A percentile compares a stretch with the other conserved stretches of the same genome.
These are phyloP conservation scores for Hermetia illucens DNA, from an alignment of 1,140 invertebrate species.

Conservation along the genomic window DNA sequence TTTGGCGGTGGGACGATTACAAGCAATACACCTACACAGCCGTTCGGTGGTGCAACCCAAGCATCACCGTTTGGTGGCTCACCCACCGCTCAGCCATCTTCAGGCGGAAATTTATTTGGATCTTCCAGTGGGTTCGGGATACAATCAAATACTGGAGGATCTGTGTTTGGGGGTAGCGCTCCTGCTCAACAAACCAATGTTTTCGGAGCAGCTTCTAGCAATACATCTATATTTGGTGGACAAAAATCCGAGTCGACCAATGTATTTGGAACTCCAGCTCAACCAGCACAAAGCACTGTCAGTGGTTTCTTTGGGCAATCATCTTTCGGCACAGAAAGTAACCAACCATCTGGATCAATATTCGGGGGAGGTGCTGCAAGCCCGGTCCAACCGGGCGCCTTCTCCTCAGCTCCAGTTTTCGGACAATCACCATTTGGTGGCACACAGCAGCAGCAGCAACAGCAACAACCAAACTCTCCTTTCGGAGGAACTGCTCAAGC, in stretches of 20 bases:
- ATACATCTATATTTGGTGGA: background rate
- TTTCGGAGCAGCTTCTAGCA: too few species aligned
- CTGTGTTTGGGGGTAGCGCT: background rate
- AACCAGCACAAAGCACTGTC: background rate
- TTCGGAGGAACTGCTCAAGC: slow-evolving; percentile 8
- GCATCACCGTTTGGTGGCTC: background rate
- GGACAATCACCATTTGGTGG: slow-evolving; percentile 4
- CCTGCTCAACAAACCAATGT: background rate
- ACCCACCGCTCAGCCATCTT: background rate
- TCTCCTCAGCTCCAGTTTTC: slow-evolving; percentile 14
- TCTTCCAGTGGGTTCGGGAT: background rate
- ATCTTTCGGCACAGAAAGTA: background rate
- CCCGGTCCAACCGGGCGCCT: slow-evolving; percentile 1
- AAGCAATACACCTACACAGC: too few species aligned
- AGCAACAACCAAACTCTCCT: background rate
- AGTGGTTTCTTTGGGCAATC: background rate
- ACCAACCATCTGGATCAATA: slow-evolving; percentile 3
- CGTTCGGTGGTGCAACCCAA: background rate
- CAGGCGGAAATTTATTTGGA: background rate
- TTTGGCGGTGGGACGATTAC: slow-evolving; percentile 5
- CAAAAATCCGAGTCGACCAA: background rate
- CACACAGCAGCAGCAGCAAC: too few species aligned
- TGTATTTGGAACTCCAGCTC: background rate
- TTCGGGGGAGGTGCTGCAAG: slow-evolving; percentile 4
- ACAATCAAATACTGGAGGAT: background rate